Evolutionary conservation across 2,888 invertebrate genomes (phyloP), one percentile per base, ranked within the genome.

Genomic region (Rhamnusium bicolor): DNA sequence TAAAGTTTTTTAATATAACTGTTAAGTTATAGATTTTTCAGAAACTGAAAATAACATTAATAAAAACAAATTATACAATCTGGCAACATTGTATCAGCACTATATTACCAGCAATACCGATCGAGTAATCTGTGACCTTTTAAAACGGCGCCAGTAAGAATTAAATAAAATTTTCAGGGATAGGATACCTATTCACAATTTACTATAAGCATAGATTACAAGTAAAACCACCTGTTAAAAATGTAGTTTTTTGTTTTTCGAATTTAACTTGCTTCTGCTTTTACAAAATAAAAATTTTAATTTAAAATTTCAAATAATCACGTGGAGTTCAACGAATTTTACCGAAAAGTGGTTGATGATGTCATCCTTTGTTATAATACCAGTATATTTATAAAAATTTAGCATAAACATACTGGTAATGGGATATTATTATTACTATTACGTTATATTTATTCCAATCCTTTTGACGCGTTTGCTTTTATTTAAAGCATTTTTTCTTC

Each of bases 331-430:
- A 73, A 69, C 51, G 72, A 73, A 56, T 54, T 60, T 61, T 18
- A 27, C 49, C 62, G 56, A 71, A 65, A 60, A 53, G 60, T 61
- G 58, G 49, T 32, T 46, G 72, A 62, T 73, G 72, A 73, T 49
- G 69, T 73, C 72, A 72, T 62, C 62, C 21, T 58, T 32, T 47
- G 49, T 71, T 71, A 65, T 46, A 60, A 71, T 63, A 69, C 61
- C 61, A 16, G 51, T 51, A 27, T 47, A 40, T n/a, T n/a, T 24
- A 24, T 27, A 62, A 49, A 63, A 63, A 51, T 24, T 51, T 63
- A 47, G 51, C 63, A 63, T 63, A 49, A 63, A 29, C 51, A 47
- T 6, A 40, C 60, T 40, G 60, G 32, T 60, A 60, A 32, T 24
- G 6, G 62, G 58, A 58, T 58, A 58, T 47, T 24, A n/a, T 47